Conservation (phyloP, 2,888 invertebrate species). For the Erebia aethiops region DNA sequence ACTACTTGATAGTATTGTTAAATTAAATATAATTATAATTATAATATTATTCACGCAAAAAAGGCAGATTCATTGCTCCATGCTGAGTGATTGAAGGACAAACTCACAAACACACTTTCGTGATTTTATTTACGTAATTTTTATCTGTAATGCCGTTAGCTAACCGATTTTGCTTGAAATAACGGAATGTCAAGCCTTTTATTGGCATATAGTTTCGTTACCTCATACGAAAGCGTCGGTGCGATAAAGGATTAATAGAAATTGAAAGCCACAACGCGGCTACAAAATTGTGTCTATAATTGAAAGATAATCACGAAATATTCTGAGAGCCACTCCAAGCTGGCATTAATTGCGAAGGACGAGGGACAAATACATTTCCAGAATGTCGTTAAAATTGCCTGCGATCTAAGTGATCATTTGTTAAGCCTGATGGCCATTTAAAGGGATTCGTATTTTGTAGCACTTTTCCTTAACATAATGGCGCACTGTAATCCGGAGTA, state of each 20-base stretch:
- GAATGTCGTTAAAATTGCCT: slow-evolving; percentile 31
- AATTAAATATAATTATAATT: too few relatives aligned
- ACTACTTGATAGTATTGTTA: too few relatives aligned
- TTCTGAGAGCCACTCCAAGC: slow-evolving; percentile 14
- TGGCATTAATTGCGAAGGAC: slow-evolving; percentile 13
- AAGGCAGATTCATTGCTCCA: too few relatives aligned
- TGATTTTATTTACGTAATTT: too few relatives aligned
- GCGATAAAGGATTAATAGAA: neutral
- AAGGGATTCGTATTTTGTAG: slow-evolving; percentile 21
- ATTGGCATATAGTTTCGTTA: too few relatives aligned
- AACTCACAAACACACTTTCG: too few relatives aligned
- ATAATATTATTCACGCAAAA: too few relatives aligned
- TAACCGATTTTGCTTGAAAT: too few relatives aligned
- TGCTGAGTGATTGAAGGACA: too few relatives aligned
- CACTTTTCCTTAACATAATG: slow-evolving; percentile 17
- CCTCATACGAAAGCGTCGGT: too few relatives aligned
- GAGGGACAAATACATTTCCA: slow-evolving; percentile 29
- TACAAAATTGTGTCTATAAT: slow-evolving; percentile 30
- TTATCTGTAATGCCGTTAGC: too few relatives aligned
- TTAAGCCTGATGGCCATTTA: slow-evolving; percentile 27
- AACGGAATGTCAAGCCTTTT: too few relatives aligned
- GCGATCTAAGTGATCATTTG: slow-evolving; percentile 32
- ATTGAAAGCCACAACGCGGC: neutral
- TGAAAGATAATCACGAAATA: slow-evolving; percentile 31
- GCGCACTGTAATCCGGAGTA: neutral